Evolutionary conservation across 2,797 vertebrate genomes (phyloP).

Genomic region (Anguilla marmorata): DNA sequence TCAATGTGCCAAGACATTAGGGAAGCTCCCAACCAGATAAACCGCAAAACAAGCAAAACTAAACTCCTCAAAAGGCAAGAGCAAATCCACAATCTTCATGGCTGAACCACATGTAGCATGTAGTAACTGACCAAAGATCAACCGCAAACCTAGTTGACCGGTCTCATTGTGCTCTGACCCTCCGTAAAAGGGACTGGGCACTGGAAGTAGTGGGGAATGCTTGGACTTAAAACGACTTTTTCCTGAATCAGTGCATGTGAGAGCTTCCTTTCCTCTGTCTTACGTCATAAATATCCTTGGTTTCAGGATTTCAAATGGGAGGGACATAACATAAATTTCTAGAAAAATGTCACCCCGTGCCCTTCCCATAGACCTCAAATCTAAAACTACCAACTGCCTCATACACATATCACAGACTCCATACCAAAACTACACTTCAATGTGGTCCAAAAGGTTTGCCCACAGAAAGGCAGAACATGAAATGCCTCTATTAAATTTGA

Average conservation of each 20-base stretch:
- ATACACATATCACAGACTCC: background rate
- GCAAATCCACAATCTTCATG: background rate
- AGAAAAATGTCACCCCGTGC: background rate
- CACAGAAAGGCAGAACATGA: background rate
- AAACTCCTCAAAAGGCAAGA: background rate
- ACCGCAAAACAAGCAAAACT: background rate
- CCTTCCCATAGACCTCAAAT: background rate
- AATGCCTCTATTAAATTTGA: slow-evolving; percentile 13
- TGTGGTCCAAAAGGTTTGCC: slow-evolving; percentile 10
- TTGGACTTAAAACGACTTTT: slow-evolving; percentile 25
- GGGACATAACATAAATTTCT: background rate
- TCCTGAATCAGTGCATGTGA: background rate
- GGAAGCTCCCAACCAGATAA: background rate
- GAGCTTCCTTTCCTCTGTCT: background rate
- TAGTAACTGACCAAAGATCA: background rate
- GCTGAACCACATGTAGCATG: background rate
- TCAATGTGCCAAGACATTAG: background rate
- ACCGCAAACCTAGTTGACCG: background rate
- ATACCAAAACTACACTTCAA: background rate
- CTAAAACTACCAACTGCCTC: background rate
- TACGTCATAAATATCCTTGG: background rate
- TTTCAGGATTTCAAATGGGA: background rate
- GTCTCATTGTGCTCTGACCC: background rate
- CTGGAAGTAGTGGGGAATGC: slow-evolving; percentile 50
- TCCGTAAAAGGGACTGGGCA: slow-evolving; percentile 7